Base-by-base conservation (phyloP, 92 coral and sea anemone genomes). In the Porites rus region DNA sequence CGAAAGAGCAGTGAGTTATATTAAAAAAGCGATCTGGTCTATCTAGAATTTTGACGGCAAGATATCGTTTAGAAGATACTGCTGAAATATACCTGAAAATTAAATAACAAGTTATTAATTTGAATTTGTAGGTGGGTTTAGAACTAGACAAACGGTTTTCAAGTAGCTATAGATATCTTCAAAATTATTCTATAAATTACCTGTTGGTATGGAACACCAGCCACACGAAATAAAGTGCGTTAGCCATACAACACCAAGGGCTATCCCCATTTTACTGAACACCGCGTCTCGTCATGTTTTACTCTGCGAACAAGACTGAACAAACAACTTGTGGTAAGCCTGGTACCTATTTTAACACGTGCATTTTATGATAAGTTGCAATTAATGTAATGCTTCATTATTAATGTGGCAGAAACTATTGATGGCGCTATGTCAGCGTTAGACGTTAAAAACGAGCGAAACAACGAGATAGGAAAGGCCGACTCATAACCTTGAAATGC, bases 261-360 rank as follows among this genome's bases (percentile, higher is more conserved):
- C 63, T 13, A 21, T 51, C 65, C 14, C 61, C 87, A 83, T 83
- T 53, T 74, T 65, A 83, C 5, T 51, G 64, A 73, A 12, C 24
- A 7, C 17, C 43, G 78, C 22, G 62, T 76, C n/a, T 66, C 24
- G 52, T 61, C 87, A 83, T 83, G 61, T 24, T 83, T 72, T 66
- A n/a, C 16, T 25, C 74, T 83, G 73, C 22, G 25, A 43, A 25
- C 62, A 63, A 64, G 73, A 20, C 9, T 22, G 80, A 73, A 46
- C 25, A 50, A 73, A 46, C 80, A 73, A 25, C 78, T 31, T 82
- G 87, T 82, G 87, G 51, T 63, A 46, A 62, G 70, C 22, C 72
- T 74, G 87, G 87, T 83, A 62, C 78, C 87, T 62, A 52, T 14
- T 31, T 46, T 19, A 61, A 70, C 80, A 83, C 64, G 87, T 83